Evolutionary conservation across 2,888 invertebrate species (phyloP).

Genomic region (Archips crataeganus): DNA sequence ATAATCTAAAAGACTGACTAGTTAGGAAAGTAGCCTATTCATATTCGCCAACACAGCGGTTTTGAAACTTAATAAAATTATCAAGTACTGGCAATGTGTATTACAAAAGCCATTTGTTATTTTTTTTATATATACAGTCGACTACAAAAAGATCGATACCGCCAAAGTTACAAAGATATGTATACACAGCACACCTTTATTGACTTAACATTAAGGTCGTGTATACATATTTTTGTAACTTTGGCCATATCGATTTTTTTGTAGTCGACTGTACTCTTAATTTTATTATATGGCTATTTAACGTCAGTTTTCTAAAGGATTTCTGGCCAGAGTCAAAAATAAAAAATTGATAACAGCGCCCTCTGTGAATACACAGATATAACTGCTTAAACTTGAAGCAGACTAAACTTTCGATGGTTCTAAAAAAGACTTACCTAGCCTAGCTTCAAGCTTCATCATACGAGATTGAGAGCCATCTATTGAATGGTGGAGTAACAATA

Average conservation of each 20-base stretch:
- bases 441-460: neutral
- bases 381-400: neutral
- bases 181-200: too few relatives aligned
- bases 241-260: too few relatives aligned
- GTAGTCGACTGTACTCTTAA: too few relatives aligned
- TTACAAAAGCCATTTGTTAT: neutral
- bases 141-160: too few relatives aligned
- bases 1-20: too few relatives aligned
- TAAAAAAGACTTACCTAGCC: neutral
- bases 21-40: too few relatives aligned
- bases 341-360: constrained; percentile 3
- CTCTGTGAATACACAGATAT: neutral
- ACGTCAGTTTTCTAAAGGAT: neutral
- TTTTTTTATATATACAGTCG: neutral
- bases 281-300: neutral
- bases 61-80: neutral
- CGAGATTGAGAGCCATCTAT: constrained; percentile 34
- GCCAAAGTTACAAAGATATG: too few relatives aligned
- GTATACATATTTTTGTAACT: too few relatives aligned
- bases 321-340: constrained; percentile 3
- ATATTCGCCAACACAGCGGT: neutral
- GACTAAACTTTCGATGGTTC: neutral
- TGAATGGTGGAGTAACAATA: constrained; percentile 12
- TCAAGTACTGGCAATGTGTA: neutral
- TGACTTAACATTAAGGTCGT: too few relatives aligned